These are phyloP conservation scores for Zosterops borbonicus DNA, from an alignment of 2,113 vertebrate species.

Conservation along the genomic window DNA sequence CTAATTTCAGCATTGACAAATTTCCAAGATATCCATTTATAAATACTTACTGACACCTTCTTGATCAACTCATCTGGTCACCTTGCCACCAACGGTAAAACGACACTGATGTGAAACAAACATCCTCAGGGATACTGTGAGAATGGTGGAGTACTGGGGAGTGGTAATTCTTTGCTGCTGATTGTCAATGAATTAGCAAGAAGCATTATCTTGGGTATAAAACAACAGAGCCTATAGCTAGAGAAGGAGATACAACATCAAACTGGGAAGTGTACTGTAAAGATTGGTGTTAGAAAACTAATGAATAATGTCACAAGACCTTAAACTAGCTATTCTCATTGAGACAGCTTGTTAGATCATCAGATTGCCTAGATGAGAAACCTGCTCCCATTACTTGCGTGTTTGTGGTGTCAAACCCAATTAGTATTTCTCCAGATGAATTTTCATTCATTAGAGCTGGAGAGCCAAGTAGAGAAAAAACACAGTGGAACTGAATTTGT, in stretches of 20 bases:
- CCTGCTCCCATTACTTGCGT: conserved; percentile 37
- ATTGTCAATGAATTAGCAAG: conserved; percentile 43
- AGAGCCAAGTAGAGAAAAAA: not conserved
- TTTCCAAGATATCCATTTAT: not conserved
- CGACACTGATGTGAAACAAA: not conserved
- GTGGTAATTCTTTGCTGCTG: not conserved
- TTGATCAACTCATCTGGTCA: not conserved
- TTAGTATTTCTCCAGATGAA: conserved; percentile 12
- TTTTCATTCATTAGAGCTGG: conserved; percentile 28
- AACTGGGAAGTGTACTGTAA: conserved; percentile 23
- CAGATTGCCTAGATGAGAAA: conserved; percentile 49
- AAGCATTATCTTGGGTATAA: conserved; percentile 33
- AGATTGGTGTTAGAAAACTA: conserved; percentile 43
- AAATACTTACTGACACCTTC: not conserved
- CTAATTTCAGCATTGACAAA: not conserved
- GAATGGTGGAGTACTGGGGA: not conserved
- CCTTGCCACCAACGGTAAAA: not conserved
- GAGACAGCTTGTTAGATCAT: conserved; percentile 51
- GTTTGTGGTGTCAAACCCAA: conserved; percentile 26
- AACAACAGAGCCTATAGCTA: not conserved
- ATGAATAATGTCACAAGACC: conserved; percentile 57
- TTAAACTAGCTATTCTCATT: conserved; percentile 57
- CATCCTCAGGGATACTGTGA: not conserved
- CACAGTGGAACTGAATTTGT: not conserved
- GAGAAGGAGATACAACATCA: not conserved